These are phyloP conservation scores for Callipepla californica DNA, from an alignment of 2,113 vertebrate genomes.

Conservation along the genomic window DNA sequence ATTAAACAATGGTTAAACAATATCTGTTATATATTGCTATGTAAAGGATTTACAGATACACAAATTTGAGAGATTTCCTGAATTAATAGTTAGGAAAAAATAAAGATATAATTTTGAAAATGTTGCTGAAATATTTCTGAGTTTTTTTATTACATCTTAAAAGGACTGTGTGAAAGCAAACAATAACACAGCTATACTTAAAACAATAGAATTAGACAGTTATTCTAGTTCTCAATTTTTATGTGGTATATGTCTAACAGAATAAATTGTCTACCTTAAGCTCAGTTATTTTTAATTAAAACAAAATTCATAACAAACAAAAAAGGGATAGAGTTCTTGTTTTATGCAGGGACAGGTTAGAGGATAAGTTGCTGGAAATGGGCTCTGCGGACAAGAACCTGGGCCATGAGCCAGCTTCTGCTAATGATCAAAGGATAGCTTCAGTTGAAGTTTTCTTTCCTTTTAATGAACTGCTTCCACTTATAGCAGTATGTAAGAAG, in stretches of 20 bases:
- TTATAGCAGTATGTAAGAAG: neutral
- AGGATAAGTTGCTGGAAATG: too few species aligned
- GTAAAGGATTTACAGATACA: neutral
- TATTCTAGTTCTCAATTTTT: neutral
- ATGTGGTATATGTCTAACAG: neutral
- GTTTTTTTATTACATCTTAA: neutral
- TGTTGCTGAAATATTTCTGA: neutral
- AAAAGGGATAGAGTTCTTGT: neutral
- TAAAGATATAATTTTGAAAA: rapidly evolving
- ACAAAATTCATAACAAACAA: neutral
- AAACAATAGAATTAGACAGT: neutral
- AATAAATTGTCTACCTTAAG: neutral
- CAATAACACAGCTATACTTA: neutral
- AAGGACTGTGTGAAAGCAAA: neutral
- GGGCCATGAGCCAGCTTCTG: neutral
- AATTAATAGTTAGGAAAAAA: neutral
- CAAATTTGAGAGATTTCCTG: neutral
- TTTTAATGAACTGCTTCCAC: neutral
- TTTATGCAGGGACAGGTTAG: neutral
- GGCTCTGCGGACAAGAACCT: too few species aligned
- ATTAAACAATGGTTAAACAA: neutral
- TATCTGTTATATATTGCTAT: neutral
- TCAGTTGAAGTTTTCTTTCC: neutral
- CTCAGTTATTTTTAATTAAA: neutral
- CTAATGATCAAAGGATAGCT: neutral